A percentile compares a stretch with the other conserved stretches of the same genome.
Conservation (phyloP, 2,113 vertebrate genomes). For the Hemiprocne comata region DNA sequence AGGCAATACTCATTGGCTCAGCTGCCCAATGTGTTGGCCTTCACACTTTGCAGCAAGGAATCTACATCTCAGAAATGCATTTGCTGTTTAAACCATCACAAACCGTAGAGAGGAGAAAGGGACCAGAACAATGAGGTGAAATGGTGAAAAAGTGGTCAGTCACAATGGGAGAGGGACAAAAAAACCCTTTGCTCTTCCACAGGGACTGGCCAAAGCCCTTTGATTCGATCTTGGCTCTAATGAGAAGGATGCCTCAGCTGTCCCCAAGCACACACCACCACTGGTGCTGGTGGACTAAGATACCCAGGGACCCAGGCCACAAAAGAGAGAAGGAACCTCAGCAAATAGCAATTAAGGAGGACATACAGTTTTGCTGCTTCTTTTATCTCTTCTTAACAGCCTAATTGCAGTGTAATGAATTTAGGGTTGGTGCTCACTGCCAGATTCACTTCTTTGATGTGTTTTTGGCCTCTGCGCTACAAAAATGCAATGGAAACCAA, state of each 20-base stretch:
- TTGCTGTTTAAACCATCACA: neutral
- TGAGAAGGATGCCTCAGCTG: conserved; percentile 3
- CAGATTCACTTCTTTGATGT: conserved; percentile 64
- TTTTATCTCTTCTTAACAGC: conserved; percentile 68
- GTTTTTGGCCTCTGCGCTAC: conserved; percentile 57
- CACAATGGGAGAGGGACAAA: neutral
- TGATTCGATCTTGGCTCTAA: neutral
- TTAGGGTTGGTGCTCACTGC: conserved; percentile 15
- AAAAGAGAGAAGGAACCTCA: conserved; percentile 58
- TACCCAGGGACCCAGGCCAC: conserved; percentile 17
- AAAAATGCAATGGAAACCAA: conserved; percentile 62
- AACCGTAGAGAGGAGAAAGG: neutral
- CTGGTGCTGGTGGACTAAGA: neutral
- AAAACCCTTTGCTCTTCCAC: neutral
- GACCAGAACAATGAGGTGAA: neutral
- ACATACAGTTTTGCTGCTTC: conserved; percentile 51
- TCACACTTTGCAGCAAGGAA: neutral
- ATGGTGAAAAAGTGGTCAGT: neutral
- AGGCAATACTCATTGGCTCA: neutral
- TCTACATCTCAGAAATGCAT: neutral
- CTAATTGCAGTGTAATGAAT: conserved; percentile 68
- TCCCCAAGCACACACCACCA: neutral
- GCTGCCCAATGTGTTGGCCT: neutral
- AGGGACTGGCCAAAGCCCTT: neutral
- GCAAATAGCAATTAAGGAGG: conserved; percentile 44